Evolutionary conservation across 2,113 vertebrate genomes (phyloP).

Genomic region (Isichthys henryi): DNA sequence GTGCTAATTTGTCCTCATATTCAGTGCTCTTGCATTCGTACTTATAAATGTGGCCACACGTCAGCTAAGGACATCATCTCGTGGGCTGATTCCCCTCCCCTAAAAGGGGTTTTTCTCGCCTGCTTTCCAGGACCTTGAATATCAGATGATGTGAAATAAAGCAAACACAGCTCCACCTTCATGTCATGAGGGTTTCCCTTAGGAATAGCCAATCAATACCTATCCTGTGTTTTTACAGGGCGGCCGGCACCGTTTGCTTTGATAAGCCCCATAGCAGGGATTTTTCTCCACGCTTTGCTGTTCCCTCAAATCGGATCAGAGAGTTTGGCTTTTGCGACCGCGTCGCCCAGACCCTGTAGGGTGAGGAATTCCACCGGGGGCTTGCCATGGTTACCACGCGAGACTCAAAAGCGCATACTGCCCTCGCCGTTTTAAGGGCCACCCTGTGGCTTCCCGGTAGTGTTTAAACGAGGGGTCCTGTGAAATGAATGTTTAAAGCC

Average conservation of each 20-base stretch:
- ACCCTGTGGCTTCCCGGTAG: background rate
- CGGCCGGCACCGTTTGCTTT: background rate
- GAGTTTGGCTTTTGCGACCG: background rate
- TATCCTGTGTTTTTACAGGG: background rate
- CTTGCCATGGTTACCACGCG: background rate
- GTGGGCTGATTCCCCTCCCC: background rate
- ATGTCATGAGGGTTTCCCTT: background rate
- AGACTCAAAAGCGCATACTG: background rate
- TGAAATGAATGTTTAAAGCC: background rate
- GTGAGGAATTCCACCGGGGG: background rate
- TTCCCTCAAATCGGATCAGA: constrained; percentile 1
- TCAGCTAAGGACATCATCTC: background rate
- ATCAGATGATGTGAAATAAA: background rate
- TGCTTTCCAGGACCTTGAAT: background rate
- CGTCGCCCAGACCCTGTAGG: background rate
- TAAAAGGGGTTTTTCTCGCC: background rate
- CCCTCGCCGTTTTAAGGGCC: background rate
- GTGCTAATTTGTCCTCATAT: background rate
- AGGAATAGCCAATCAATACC: background rate
- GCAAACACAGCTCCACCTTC: background rate
- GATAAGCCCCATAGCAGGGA: background rate
- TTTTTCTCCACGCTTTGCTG: background rate
- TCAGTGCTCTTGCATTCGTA: background rate
- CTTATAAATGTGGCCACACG: background rate
- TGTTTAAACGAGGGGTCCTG: background rate